Evolutionary conservation across 2,797 vertebrate genomes (phyloP), one percentile per base, ranked within the genome.

Genomic region (Dendrocincla tyrannina): DNA sequence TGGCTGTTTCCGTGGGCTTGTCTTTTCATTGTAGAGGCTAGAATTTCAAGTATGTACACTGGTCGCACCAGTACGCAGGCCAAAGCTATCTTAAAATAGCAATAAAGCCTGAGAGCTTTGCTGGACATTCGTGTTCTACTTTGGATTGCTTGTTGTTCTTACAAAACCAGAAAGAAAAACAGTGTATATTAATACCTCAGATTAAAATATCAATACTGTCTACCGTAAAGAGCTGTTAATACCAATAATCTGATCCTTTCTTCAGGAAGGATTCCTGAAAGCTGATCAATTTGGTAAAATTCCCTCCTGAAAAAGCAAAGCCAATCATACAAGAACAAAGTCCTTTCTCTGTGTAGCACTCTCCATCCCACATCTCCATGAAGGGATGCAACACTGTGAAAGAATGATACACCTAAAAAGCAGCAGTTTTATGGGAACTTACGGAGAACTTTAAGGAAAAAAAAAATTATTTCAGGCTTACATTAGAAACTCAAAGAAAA

Each of bases 121-220:
- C 74, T 85, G 59, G 76, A 81, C 12, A 63, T 76, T 90, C 88
- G 80, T 89, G 83, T 72, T 75, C 73, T 24, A 89, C 72, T 63
- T 91, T 85, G 81, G 53, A 89, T 33, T 78, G 73, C 79, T 63
- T 68, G n/a, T 19, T 76, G 49, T 76, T 86, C 88, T 91, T 90
- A 90, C 80, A 94, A 81, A 84, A 76, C 27, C 64, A 91, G 83
- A 86, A 86, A 85, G 66, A 91, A 86, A 87, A 85, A 25, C 76
- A 47, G 30, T 33, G 79, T 93, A 82, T 79, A 83, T 72, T 88
- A 93, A 86, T 84, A 88, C 74, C 73, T 70, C 4, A 3, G 55
- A 95, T 90, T 93, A 96, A 94, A 95, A 95, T 95, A 95, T 91
- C 91, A 93, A 93, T 94, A 86, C 85, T 49, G 69, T 46, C 76